A percentile compares a stretch with the other conserved stretches of the same genome.
Evolutionary conservation across 2,797 vertebrate genomes (phyloP).

Genomic region (Pangasius mekongensis): DNA sequence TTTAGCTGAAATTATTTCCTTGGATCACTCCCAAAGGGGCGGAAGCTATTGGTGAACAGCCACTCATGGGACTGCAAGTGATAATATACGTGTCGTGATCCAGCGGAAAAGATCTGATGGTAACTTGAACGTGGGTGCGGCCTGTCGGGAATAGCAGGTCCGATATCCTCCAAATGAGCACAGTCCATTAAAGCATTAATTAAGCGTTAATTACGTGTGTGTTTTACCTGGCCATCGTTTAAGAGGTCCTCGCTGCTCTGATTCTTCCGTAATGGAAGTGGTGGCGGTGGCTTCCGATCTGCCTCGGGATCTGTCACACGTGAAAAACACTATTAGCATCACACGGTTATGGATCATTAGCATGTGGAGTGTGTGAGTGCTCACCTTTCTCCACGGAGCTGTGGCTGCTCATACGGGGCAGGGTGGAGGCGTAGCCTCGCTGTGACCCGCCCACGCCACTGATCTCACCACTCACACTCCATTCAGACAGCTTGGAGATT

Average conservation of each 20-base stretch:
- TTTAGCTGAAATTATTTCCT: neutral
- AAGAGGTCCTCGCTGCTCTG: constrained; percentile 85
- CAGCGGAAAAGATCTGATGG: neutral
- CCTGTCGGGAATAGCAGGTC: neutral
- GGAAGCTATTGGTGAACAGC: neutral
- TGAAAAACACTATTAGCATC: neutral
- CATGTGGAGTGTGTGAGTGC: neutral
- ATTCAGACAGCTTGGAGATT: constrained; percentile 62
- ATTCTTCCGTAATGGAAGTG: constrained; percentile 81
- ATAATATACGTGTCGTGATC: neutral
- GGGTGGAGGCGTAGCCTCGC: constrained; percentile 67
- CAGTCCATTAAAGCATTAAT: neutral
- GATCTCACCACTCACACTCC: constrained; percentile 59
- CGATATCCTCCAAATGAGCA: neutral
- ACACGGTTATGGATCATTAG: neutral
- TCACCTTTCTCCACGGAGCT: constrained; percentile 63
- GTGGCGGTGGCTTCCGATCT: constrained; percentile 70
- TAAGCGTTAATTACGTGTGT: neutral
- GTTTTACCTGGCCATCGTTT: constrained; percentile 83
- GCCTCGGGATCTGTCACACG: constrained; percentile 35
- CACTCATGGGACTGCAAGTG: neutral
- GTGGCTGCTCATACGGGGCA: constrained; percentile 71
- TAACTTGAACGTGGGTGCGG: no score
- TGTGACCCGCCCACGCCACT: constrained; percentile 39
- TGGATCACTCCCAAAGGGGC: neutral